These are phyloP conservation scores for Neodon shergylaensis DNA, from an alignment of 2,113 vertebrate species.

Conservation along the genomic window DNA sequence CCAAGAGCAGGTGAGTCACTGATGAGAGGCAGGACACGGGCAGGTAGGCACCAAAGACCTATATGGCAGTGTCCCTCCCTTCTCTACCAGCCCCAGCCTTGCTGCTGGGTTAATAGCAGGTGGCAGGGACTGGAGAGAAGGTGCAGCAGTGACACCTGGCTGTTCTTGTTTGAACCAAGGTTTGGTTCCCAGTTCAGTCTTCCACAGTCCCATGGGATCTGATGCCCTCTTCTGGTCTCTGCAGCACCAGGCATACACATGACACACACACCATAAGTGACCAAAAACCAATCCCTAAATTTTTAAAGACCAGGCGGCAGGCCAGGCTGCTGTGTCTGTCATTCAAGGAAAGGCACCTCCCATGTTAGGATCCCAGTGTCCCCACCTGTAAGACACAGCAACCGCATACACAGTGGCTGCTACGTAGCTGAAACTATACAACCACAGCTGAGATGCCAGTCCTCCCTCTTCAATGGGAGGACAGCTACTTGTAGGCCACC, in stretches of 20 bases:
- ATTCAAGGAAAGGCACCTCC: not conserved
- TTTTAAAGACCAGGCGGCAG: not conserved
- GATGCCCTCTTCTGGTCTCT: not conserved
- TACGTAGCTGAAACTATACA: accelerated
- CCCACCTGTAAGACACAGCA: not conserved
- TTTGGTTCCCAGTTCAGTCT: not conserved
- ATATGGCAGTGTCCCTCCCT: not conserved
- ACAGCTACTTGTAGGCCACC: not conserved
- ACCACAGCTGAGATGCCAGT: not conserved
- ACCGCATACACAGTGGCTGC: accelerated
- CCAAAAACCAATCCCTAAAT: not conserved
- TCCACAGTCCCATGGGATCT: not conserved
- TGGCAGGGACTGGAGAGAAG: not conserved
- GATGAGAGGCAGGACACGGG: not conserved
- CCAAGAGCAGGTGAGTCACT: not conserved
- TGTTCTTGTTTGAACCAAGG: not conserved
- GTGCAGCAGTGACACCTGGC: not conserved
- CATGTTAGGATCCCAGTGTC: not conserved
- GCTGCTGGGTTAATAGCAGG: not conserved
- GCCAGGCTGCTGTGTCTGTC: not conserved
- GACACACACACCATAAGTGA: not conserved
- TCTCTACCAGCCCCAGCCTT: not conserved
- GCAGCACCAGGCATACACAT: not conserved
- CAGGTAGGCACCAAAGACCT: not conserved
- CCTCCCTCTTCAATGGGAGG: not conserved